Base-by-base conservation (phyloP, 2,888 invertebrate genomes). In the Apamea sordens region DNA sequence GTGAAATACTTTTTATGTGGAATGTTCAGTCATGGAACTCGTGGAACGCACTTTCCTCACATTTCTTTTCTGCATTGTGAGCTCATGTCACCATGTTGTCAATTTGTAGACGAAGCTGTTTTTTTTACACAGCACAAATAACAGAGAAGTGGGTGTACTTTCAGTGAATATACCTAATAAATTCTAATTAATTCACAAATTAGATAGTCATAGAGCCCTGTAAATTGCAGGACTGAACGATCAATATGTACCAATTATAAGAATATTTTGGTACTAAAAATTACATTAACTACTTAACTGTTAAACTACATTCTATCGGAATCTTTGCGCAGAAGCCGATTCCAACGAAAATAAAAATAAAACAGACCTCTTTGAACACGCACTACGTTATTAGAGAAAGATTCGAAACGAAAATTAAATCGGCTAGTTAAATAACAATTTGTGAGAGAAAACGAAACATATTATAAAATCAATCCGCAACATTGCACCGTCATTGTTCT, bases 401-500 rank as follows among this genome's bases (percentile, higher is more conserved):
- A 86, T 44, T 28, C 53, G 64, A 80, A 70, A 82, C 65, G 75
- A 75, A 82, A 78, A 84, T 77, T 61, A 77, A 79, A 79, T 81
- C 73, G 56, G 53, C 79, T 83, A 85, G 79, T 86, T 87, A 89
- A 90, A 90, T 86, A 89, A 86, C 85, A 89, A 86, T 89, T 89
- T 89, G 80, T 83, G 78, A 86, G 88, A 92, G 92, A 93, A 90
- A 91, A 90, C 90, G 90, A 90, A 90, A 91, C 89, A 85, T 86
- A 85, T 90, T 91, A 90, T 84, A 86, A 89, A 92, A 92, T 89
- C 87, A 88, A 90, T 90, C 88, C 86, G 84, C 85, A 89, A 92
- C 91, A 91, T 73, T 94, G 95, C 94, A 92, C 68, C 90, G 94
- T 95, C 94, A 95, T 93, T 94, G 93, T 94, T 94, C 94, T 92